These are phyloP conservation scores for Agonopterix heracliana DNA, from an alignment of 2,888 invertebrate species.

Conservation along the genomic window DNA sequence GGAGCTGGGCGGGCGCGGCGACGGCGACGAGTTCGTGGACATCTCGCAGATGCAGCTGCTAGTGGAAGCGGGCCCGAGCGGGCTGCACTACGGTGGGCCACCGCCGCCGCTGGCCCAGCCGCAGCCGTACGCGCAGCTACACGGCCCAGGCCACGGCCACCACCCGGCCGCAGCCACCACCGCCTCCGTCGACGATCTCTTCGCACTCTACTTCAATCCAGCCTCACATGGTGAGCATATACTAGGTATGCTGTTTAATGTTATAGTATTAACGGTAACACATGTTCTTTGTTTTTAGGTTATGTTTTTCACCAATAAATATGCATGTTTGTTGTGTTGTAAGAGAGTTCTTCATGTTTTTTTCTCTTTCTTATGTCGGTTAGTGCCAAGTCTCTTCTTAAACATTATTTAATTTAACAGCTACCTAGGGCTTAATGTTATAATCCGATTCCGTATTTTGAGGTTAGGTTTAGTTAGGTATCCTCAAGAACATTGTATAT, in stretches of 20 bases:
- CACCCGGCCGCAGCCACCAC: conserved; percentile 40
- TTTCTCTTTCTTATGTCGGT: too few relatives aligned
- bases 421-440: too few relatives aligned
- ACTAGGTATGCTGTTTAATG: conserved; percentile 10
- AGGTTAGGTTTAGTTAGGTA: too few relatives aligned
- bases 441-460: too few relatives aligned
- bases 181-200: conserved; percentile 84
- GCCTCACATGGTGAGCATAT: conserved; percentile 75
- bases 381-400: too few relatives aligned
- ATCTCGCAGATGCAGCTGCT: conserved; percentile 88
- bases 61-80: conserved; percentile 77
- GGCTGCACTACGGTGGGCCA: conserved; percentile 65
- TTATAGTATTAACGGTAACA: conserved; percentile 5
- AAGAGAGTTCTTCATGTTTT: too few relatives aligned
- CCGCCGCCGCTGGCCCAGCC: conserved; percentile 66
- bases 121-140: conserved; percentile 51
- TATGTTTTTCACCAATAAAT: too few relatives aligned
- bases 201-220: conserved; percentile 84
- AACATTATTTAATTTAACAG: too few relatives aligned
- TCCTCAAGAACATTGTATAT: too few relatives aligned
- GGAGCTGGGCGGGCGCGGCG: conserved; percentile 70
- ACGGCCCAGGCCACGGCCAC: conserved; percentile 22
- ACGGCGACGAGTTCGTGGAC: conserved; percentile 87
- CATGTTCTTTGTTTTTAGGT: too few relatives aligned
- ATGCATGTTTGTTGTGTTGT: too few relatives aligned